These are phyloP conservation scores for Drosophila asahinai DNA, from an alignment of 1,140 invertebrate genomes.

Conservation along the genomic window DNA sequence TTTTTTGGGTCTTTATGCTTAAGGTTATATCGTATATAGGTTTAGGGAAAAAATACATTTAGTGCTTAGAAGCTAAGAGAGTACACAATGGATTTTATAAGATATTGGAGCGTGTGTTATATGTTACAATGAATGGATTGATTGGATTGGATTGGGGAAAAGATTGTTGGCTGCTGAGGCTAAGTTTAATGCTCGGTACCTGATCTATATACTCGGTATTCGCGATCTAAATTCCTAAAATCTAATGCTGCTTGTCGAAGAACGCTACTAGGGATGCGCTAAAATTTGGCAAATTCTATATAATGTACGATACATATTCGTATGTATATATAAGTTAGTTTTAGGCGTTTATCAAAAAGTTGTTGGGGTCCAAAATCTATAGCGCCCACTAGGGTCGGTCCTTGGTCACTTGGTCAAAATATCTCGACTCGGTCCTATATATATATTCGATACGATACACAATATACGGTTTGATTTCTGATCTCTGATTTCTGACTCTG, in stretches of 20 bases:
- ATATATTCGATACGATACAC: slow-evolving; percentile 73
- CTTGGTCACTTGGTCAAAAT: slow-evolving; percentile 75
- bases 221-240: slow-evolving; percentile 43
- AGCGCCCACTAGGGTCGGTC: slow-evolving; percentile 58
- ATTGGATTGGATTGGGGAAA: slow-evolving; percentile 12
- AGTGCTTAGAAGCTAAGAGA: slow-evolving; percentile 48
- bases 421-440: slow-evolving; percentile 51
- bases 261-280: slow-evolving; percentile 56
- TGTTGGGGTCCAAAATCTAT: slow-evolving; percentile 53
- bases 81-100: slow-evolving; percentile 47
- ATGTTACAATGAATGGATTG: slow-evolving; percentile 53
- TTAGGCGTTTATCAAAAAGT: slow-evolving; percentile 48
- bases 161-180: slow-evolving; percentile 23
- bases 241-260: slow-evolving; percentile 39
- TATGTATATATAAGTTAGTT: slow-evolving; percentile 23
- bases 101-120: slow-evolving; percentile 54
- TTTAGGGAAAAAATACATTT: slow-evolving; percentile 52
- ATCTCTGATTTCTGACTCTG: slow-evolving; percentile 12
- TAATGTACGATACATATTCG: slow-evolving; percentile 47
- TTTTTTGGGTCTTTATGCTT: slow-evolving; percentile 53
- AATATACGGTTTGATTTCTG: slow-evolving; percentile 45
- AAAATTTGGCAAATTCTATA: slow-evolving; percentile 81
- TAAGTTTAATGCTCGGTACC: slow-evolving; percentile 38
- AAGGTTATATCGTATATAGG: slow-evolving; percentile 30
- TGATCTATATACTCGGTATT: slow-evolving; percentile 35